These are phyloP conservation scores for Arctopsyche grandis DNA, from an alignment of 1,140 invertebrate species.

Conservation along the genomic window DNA sequence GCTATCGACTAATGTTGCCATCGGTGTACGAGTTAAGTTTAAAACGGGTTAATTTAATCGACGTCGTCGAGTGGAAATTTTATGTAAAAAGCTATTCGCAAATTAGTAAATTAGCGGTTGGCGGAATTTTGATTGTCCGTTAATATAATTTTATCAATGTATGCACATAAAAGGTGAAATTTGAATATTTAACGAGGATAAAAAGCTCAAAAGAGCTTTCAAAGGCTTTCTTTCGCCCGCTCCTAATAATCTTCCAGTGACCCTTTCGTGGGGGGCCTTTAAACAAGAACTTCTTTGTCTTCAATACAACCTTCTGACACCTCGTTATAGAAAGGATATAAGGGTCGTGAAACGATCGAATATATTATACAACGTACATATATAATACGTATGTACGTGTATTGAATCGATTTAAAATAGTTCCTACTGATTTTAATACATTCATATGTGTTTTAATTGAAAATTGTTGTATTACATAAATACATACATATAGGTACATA, in stretches of 20 bases:
- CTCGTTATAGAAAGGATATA: constrained; percentile 24
- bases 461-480: too few species aligned
- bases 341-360: constrained; percentile 8
- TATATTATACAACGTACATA: too few species aligned
- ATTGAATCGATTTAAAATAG: too few species aligned
- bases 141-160: constrained; percentile 25
- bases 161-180: constrained; percentile 31
- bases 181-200: constrained; percentile 36
- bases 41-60: constrained; percentile 3
- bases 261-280: constrained; percentile 27
- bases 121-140: constrained; percentile 7
- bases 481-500: neutral
- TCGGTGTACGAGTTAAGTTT: too few species aligned
- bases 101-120: neutral
- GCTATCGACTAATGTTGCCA: too few species aligned
- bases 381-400: neutral
- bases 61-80: neutral
- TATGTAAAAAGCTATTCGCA: constrained; percentile 9
- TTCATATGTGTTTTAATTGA: too few species aligned
- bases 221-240: constrained; percentile 28
- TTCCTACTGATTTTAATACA: too few species aligned
- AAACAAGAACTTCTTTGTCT: constrained; percentile 35
- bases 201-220: constrained; percentile 34
- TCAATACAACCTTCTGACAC: constrained; percentile 29
- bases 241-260: constrained; percentile 34